Percentiles rank a stretch among this genome's conserved stretches.
phyloP scores from a whole-genome alignment of 2,888 invertebrate genomes.

The Adineta ricciae region DNA sequence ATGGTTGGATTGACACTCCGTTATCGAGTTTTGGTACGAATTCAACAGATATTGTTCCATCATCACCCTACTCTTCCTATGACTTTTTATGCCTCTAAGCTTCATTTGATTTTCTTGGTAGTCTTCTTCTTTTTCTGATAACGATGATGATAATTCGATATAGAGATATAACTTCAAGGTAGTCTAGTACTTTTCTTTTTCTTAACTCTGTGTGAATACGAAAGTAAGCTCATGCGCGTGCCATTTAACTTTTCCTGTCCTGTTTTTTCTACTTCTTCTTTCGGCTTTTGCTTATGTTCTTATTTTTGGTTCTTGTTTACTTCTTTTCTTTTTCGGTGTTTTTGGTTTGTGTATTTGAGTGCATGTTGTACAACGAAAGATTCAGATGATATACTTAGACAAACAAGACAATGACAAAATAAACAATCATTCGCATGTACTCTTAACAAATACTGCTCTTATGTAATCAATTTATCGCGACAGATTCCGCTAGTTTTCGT shows the following conservation, averaged over 20 bases:
- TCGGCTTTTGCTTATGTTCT: conserved; percentile 3
- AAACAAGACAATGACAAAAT: background rate
- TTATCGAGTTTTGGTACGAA: background rate
- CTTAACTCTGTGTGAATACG: background rate
- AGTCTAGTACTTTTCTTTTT: background rate
- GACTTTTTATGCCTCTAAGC: conserved; percentile 6
- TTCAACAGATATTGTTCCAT: background rate
- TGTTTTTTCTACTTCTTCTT: background rate
- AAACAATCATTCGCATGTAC: conserved; percentile 1
- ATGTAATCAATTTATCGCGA: background rate
- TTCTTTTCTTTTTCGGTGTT: background rate
- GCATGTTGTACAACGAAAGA: background rate
- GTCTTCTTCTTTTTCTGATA: background rate
- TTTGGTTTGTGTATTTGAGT: background rate
- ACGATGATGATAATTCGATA: background rate
- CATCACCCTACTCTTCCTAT: background rate
- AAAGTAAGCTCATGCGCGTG: background rate
- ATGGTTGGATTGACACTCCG: background rate
- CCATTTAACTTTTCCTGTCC: background rate
- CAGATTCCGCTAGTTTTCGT: background rate
- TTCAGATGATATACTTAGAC: background rate
- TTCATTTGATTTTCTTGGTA: background rate
- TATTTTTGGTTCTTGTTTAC: background rate
- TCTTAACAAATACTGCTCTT: background rate
- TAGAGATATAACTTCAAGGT: background rate